phyloP scores from a whole-genome alignment of 23 tunicate genomes.

The Oikopleura vanhoeffeni region DNA sequence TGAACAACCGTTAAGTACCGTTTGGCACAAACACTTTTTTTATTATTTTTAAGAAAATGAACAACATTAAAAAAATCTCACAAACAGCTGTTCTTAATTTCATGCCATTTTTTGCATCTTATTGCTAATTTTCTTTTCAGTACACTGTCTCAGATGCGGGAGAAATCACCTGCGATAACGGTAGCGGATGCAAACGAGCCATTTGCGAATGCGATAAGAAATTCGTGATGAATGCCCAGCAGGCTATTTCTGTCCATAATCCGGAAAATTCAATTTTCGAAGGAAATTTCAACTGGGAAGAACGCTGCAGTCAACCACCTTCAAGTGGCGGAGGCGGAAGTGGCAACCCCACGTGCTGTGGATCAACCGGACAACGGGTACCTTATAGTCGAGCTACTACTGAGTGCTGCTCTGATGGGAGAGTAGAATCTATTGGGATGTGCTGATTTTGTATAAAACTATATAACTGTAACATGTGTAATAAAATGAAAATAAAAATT shows the following conservation, averaged over 20 bases:
- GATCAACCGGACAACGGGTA: background rate
- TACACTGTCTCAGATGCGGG: background rate
- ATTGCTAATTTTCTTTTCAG: background rate
- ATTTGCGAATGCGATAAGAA: constrained; percentile 14
- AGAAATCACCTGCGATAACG: background rate
- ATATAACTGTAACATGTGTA: too few species aligned
- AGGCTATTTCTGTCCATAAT: background rate
- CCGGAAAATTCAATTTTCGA: background rate
- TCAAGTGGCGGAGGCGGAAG: background rate
- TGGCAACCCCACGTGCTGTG: background rate
- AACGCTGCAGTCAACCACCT: background rate
- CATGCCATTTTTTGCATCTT: background rate
- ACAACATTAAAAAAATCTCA: too few species aligned
- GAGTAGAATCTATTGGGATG: background rate
- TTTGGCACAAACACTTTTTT: too few species aligned
- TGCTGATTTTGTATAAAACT: constrained; percentile 1
- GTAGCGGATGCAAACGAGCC: background rate
- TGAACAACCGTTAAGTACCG: too few species aligned
- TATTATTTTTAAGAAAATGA: too few species aligned
- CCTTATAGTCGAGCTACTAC: background rate
- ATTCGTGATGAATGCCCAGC: background rate
- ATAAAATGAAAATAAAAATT: too few species aligned
- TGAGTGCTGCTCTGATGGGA: background rate
- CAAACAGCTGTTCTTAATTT: too few species aligned
- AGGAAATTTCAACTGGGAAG: background rate